Evolutionary conservation across 2,888 invertebrate species (phyloP), one percentile per base, ranked within the genome.

Genomic region (Phyllotreta striolata): DNA sequence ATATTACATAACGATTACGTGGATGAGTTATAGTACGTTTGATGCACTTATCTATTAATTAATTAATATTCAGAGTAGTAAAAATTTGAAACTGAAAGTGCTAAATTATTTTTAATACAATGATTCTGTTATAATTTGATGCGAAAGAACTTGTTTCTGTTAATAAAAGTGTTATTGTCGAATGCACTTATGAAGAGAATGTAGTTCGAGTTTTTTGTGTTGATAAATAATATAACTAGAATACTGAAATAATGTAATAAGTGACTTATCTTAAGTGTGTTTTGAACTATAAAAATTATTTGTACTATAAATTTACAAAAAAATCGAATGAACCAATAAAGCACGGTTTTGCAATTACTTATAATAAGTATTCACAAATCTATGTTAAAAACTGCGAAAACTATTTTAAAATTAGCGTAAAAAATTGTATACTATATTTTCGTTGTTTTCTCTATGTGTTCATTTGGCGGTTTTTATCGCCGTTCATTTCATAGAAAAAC

Each of bases 271-370:
- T 47, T 34, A 49, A 49, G n/a, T 38, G n/a, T n/a, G n/a, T n/a
- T n/a, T 14, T 61, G 9, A 41, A 46, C 24, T 60, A 64, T 52
- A 37, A 43, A 55, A 68, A 46, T 59, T 66, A 68, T 59, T 60
- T 68, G 66, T 68, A 68, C 68, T 63, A 54, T 61, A 40, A 49
- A 63, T 57, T 63, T 51, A 65, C 12, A 58, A 34, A 57, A 34
- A 58, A 58, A 51, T 43, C 24, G 55, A 57, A 63, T 47, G 61
- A 34, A 39, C 14, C 58, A 47, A 59, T 60, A 47, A 43, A 61
- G 49, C 41, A 57, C 43, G 38, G 10, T 59, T 52, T 43, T 14
- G 47, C 39, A 38, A 39, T 37, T 57, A 57, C 46, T 57, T 54
- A 54, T 24, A 24, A 24, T 24, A 56, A 55, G 40, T 47, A 52